Evolutionary conservation across 2,888 invertebrate genomes (phyloP), one percentile per base, ranked within the genome.

Genomic region (Furcula furcula): DNA sequence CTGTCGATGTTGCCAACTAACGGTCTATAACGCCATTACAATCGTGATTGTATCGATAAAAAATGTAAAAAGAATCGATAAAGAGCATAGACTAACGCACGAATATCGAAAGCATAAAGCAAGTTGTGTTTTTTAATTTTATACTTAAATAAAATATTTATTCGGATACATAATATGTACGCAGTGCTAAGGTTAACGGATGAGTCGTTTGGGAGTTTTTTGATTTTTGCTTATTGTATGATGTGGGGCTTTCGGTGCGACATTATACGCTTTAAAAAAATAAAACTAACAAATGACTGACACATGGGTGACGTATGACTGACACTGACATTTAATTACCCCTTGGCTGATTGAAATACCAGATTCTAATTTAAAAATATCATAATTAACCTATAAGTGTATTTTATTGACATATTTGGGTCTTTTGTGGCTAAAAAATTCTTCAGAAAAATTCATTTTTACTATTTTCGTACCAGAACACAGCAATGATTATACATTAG

Each of bases 61-160:
- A 40, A 41, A 42, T 55, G 48, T 52, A 55, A 49, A 40, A 40
- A 35, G 34, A 60, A 63, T 62, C 59, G 64, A 59, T 40, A 31
- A 43, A 45, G 34, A 55, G 41, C 37, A 54, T 55, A 62, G 59
- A 57, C 46, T 55, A 66, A 65, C 70, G 70, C 74, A 76, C 74
- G 66, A 77, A 72, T 63, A 59, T 67, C 72, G 74, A 68, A 78
- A 75, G 76, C 79, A 76, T 74, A 74, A 62, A 68, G 28, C 28
- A 28, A 72, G 77, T 80, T 82, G 79, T 79, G 73, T 79, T 79
- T 85, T 82, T 83, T 79, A 82, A 81, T 85, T 86, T 85, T 85
- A 83, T 86, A 84, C 82, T 79, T 81, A 78, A 76, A 74, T 54
- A 51, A 58, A 72, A 76, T 83, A 83, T 84, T 82, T 82, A 83